Base-by-base conservation (phyloP, 2,797 vertebrate species). In the Chelon labrosus region DNA sequence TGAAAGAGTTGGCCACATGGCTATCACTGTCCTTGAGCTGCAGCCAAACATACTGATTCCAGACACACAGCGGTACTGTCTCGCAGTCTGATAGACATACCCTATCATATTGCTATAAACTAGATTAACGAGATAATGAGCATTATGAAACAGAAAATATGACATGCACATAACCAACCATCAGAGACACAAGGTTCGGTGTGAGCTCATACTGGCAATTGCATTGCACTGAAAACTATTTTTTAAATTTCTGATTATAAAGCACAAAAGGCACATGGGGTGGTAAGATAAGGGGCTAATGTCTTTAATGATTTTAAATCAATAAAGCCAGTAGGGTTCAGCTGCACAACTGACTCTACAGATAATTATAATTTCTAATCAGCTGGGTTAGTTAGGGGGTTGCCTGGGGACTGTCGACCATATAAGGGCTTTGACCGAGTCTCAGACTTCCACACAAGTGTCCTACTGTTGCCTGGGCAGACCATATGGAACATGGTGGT, bases 1-100 rank as follows among this genome's bases (percentile, higher is more conserved):
- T 77, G 84, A 88, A 78, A 77, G 84, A 86, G 86, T 57, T 47
- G 52, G 66, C 60, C 79, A 86, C 78, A 81, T 73, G 71, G 66
- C 69, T 83, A 70, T 87, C 79, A 13, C 69, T 62, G 85, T 68
- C 75, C 83, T 82, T 86, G 85, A 91, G 50, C 74, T 50, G 62
- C 35, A 72, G 88, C 87, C 84, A 90, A 87, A 92, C 76, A 80
- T 80, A 65, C 81, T 67, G 54, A 86, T 75, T 85, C 72, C 84
- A 83, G 82, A 85, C 82, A 50, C 52, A 74, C 80, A 75, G 67
- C 68, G 35, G 62, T 56, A 49, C 72, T 4, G 72, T 84, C 80
- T 83, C 66, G 81, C 77, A 78, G 80, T 57, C 53, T 44, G 51
- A 81, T 16, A 9, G 68, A 75, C 31, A 47, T 7, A 17, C 11